Evolutionary conservation across 2,113 vertebrate species (phyloP), one percentile per base, ranked within the genome.

Genomic region (Arenaria interpres): DNA sequence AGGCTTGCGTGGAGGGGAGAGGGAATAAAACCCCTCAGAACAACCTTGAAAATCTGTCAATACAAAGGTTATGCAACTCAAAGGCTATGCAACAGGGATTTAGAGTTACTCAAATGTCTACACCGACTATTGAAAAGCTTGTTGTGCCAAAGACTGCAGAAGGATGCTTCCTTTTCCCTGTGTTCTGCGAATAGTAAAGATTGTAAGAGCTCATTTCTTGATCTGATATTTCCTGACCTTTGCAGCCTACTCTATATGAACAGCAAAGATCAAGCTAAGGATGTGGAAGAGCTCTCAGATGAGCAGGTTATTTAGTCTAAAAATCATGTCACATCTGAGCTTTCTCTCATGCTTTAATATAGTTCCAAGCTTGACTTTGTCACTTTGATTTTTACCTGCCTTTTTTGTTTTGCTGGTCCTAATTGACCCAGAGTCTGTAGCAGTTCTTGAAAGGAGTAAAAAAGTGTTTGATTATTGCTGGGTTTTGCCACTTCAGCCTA

Each of bases 141-240:
- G 74, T 83, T 76, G 75, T 93, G 86, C 66, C 88, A 27, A 80
- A 85, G 90, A 23, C 66, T 24, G 33, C 66, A 15, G 93, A 11
- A 74, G 68, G 54, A 78, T 54, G 82, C 74, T 88, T 51, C 74
- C 45, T 69, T 37, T 89, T 50, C 51, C 27, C 22, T 10, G 8
- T 22, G 19, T 24, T 50, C 68, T 71, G 93, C 84, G 77, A 89
- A 24, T 33, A 74, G 76, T 5, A 21, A 59, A 54, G 63, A 81
- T 50, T 75, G 56, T 74, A 53, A 77, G 72, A 89, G 73, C 80
- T 94, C 73, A 71, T 85, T 96, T 93, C 73, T 85, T 81, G 74
- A 64, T 50, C 89, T 74, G 89, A 35, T 93, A 22, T 81, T 92
- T 89, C 81, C 88, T 96, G 90, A 95, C 92, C 94, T 97, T 88